These are phyloP conservation scores for Nasonia oneida DNA, from an alignment of 2,888 invertebrate genomes.

Conservation along the genomic window DNA sequence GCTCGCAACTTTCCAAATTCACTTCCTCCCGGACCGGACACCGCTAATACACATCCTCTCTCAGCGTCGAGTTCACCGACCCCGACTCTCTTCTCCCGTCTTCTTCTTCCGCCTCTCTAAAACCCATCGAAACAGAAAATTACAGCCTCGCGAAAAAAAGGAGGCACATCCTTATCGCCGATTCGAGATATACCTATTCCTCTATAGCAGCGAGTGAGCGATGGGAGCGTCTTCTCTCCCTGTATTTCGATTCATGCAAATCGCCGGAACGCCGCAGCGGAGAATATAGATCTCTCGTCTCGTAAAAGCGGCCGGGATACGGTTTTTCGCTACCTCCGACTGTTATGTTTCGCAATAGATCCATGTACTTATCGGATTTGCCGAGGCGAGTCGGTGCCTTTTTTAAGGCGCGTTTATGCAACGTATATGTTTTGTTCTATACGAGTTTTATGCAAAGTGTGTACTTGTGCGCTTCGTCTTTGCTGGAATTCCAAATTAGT, in stretches of 20 bases:
- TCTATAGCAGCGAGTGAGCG: background rate
- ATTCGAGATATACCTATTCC: conserved; percentile 20
- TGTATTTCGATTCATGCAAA: conserved; percentile 49
- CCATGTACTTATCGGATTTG: conserved; percentile 23
- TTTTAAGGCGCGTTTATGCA: background rate
- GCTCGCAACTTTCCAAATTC: background rate
- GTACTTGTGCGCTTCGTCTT: background rate
- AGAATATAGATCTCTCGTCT: conserved; percentile 35
- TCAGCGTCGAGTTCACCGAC: background rate
- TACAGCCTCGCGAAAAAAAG: conserved; percentile 23
- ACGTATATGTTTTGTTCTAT: background rate
- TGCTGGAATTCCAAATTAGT: background rate
- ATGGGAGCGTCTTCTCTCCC: conserved; percentile 24
- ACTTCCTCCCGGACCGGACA: background rate
- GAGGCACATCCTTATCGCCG: conserved; percentile 26
- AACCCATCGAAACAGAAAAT: conserved; percentile 5
- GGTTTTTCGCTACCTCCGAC: background rate
- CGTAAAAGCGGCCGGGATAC: conserved; percentile 27
- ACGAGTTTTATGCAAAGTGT: background rate
- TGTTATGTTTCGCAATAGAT: background rate
- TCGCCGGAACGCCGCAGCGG: conserved; percentile 9
- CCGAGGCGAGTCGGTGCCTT: background rate
- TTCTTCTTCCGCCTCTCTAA: background rate
- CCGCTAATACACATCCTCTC: background rate
- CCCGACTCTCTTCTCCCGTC: background rate